A percentile compares a stretch with the other conserved stretches of the same genome.
Conservation (phyloP, 2,113 vertebrate species). For the Butastur rufipennis region DNA sequence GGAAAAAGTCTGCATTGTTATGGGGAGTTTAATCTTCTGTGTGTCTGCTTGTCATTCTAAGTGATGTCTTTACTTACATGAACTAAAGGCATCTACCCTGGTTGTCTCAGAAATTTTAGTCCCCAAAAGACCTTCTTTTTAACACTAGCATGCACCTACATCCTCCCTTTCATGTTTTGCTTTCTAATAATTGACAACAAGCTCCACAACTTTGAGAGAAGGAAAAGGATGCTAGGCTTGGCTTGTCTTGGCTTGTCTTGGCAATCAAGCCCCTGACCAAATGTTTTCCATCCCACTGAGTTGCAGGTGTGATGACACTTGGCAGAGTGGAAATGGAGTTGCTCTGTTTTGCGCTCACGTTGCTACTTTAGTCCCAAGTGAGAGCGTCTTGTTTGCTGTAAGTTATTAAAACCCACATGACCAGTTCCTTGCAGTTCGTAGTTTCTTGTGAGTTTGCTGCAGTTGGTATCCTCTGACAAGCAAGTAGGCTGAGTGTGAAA, state of each 20-base stretch:
- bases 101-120: not conserved
- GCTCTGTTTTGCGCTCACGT: not conserved
- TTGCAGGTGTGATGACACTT: not conserved
- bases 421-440: not conserved
- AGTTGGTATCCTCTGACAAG: constrained; percentile 36
- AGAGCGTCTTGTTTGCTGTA: not conserved
- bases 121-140: not conserved
- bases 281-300: not conserved
- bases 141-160: not conserved
- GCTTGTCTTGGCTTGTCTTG: not conserved
- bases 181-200: not conserved
- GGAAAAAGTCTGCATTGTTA: constrained; percentile 6
- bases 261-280: not conserved
- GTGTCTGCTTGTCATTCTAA: not conserved
- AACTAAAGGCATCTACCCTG: not conserved
- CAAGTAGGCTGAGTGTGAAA: constrained; percentile 18
- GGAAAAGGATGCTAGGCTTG: not conserved
- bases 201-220: not conserved
- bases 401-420: constrained; percentile 5
- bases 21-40: constrained; percentile 18
- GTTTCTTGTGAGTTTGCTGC: constrained; percentile 8
- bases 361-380: not conserved
- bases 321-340: constrained; percentile 9
- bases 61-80: constrained; percentile 21
- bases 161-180: not conserved